Evolutionary conservation across 1,140 invertebrate genomes (phyloP).

Genomic region (Zaprionus kolodkinae): DNA sequence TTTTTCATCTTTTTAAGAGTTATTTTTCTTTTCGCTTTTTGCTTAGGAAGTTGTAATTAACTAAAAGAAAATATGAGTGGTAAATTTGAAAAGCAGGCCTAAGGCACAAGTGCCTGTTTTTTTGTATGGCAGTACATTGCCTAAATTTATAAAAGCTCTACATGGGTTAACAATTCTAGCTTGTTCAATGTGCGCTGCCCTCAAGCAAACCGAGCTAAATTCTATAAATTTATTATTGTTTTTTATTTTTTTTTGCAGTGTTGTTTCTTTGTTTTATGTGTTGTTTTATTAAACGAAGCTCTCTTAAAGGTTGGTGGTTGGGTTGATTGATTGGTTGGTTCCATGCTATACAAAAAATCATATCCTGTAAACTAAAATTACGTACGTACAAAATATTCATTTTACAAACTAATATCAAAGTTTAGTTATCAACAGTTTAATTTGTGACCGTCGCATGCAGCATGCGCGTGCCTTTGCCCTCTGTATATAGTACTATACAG

Average conservation of each 20-base stretch:
- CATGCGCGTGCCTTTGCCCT: slow-evolving; percentile 84
- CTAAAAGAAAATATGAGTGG: slow-evolving; percentile 26
- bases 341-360: slow-evolving; percentile 51
- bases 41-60: slow-evolving; percentile 30
- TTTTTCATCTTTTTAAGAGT: slow-evolving; percentile 42
- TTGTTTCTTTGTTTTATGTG: neutral
- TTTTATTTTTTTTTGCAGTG: neutral
- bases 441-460: slow-evolving; percentile 71
- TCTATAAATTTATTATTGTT: slow-evolving; percentile 11
- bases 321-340: slow-evolving; percentile 33
- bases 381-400: slow-evolving; percentile 71
- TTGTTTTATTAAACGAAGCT: slow-evolving; percentile 15
- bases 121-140: neutral
- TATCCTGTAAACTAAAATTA: slow-evolving; percentile 69
- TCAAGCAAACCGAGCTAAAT: slow-evolving; percentile 15
- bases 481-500: slow-evolving; percentile 54
- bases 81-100: slow-evolving; percentile 26
- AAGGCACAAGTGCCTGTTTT: neutral
- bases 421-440: slow-evolving; percentile 86
- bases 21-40: slow-evolving; percentile 33
- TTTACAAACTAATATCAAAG: slow-evolving; percentile 94
- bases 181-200: neutral
- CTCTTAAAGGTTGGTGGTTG: slow-evolving; percentile 25
- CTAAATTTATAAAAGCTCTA: slow-evolving; percentile 15
- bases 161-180: slow-evolving; percentile 17